Evolutionary conservation across 2,797 vertebrate genomes (phyloP), one percentile per base, ranked within the genome.

Genomic region (Thunnus albacares): DNA sequence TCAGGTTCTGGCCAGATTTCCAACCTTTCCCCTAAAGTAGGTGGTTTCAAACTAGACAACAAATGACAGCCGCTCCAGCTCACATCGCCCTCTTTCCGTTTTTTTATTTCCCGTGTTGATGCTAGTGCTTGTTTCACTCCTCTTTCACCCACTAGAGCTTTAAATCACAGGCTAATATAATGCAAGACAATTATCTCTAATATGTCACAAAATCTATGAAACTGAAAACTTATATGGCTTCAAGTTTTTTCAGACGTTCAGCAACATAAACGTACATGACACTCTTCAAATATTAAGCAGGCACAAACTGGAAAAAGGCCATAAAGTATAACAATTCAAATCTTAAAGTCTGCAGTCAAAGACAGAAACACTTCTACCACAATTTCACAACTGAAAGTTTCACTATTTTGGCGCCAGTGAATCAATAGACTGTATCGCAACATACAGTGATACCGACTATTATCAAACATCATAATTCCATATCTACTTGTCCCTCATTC

Each of bases 21-120:
- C 71, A 90, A 91, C 73, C 78, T 91, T 88, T 87, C 68, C 71
- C 82, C 84, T 61, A 68, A 81, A 87, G 77, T 79, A 85, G 70
- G 72, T 79, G n/a, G 13, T 75, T 87, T 81, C 41, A 80, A 64
- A 80, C 65, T 14, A 67, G 47, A 86, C 30, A 47, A 28, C 51
- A 69, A 55, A 75, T 53, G n/a, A 75, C 33, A 28, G 45, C 17
- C 15, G 26, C 58, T 80, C 1, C 3, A 56, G n/a, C 62, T 76
- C 35, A 60, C 30, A 59, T 28, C 33, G 10, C 14, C 24, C 12
- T 18, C 51, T 71, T 72, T 80, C 43, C 51, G 59, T 30, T 56
- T 5, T 53, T 4, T 15, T 6, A 28, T 14, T 41, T 35, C 24
- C 3, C 5, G 66, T 58, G 22, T 55, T 28, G 43, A 22, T n/a